A percentile compares a stretch with the other conserved stretches of the same genome.
Evolutionary conservation across 2,113 vertebrate species (phyloP).

Genomic region (Orycteropus afer): DNA sequence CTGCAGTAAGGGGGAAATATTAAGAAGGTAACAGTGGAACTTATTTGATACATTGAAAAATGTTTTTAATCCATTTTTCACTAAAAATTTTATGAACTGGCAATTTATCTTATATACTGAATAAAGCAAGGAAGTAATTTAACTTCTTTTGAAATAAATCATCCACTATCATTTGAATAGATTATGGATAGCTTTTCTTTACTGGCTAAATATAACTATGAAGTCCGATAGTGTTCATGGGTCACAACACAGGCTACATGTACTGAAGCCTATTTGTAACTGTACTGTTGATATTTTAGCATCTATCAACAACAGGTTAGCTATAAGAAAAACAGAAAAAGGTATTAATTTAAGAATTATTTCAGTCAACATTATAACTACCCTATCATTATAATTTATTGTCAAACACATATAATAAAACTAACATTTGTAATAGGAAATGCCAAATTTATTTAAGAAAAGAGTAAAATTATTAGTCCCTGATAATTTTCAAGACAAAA

Average conservation of each 20-base stretch:
- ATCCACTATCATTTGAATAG: constrained; percentile 19
- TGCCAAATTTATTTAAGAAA: constrained; percentile 33
- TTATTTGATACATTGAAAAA: neutral
- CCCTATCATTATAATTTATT: constrained; percentile 38
- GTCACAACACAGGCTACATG: neutral
- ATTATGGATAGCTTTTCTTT: constrained; percentile 41
- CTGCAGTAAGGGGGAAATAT: constrained; percentile 44
- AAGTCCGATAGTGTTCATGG: constrained; percentile 20
- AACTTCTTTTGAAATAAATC: constrained; percentile 49
- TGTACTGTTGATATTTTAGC: constrained; percentile 47
- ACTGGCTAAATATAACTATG: neutral
- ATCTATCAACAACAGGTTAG: constrained; percentile 35
- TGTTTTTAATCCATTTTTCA: neutral
- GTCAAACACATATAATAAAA: constrained; percentile 34
- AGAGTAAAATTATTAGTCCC: constrained; percentile 49
- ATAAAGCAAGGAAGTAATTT: constrained; percentile 10
- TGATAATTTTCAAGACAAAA: constrained; percentile 56
- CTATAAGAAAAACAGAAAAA: constrained; percentile 5
- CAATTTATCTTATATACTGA: constrained; percentile 28
- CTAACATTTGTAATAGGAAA: constrained; percentile 33
- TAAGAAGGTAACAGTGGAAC: constrained; percentile 21
- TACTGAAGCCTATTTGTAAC: constrained; percentile 40
- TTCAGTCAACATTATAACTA: constrained; percentile 43
- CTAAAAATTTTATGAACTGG: constrained; percentile 23
- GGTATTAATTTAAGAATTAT: constrained; percentile 19